Conservation (phyloP, 2,888 invertebrate genomes). For the Anthoptus insignis region DNA sequence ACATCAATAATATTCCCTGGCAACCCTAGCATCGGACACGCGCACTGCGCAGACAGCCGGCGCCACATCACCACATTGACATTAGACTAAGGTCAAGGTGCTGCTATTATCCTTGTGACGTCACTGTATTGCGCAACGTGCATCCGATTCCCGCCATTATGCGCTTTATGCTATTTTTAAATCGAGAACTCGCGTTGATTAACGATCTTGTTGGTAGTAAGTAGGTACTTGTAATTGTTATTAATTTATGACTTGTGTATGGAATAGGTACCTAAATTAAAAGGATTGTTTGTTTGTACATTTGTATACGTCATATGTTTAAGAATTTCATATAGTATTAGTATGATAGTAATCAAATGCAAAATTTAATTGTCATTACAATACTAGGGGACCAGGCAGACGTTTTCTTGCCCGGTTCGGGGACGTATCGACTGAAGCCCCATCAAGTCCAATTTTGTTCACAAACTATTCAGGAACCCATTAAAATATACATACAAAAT, state of each 20-base stretch:
- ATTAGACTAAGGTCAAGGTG: constrained; percentile 80
- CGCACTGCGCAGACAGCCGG: constrained; percentile 59
- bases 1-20: too few species aligned
- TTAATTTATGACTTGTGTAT: constrained; percentile 1
- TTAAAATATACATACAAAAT: too few species aligned
- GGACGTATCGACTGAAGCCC: too few species aligned
- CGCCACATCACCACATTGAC: constrained; percentile 66
- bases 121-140: constrained; percentile 56
- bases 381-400: too few species aligned
- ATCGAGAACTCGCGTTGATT: constrained; percentile 1
- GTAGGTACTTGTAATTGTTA: neutral
- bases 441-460: too few species aligned
- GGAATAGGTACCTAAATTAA: neutral
- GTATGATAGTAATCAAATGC: too few species aligned
- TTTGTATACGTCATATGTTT: neutral
- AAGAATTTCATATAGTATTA: too few species aligned
- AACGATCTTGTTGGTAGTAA: neutral
- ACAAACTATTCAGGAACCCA: too few species aligned
- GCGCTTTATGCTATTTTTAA: constrained; percentile 28
- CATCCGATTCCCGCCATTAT: constrained; percentile 26
- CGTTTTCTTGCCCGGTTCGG: too few species aligned
- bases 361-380: too few species aligned
- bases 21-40: constrained; percentile 36
- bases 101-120: constrained; percentile 76
- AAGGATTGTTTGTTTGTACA: neutral